Base-by-base conservation (phyloP, 2,113 vertebrate species). In the Eudyptes chrysolophus region DNA sequence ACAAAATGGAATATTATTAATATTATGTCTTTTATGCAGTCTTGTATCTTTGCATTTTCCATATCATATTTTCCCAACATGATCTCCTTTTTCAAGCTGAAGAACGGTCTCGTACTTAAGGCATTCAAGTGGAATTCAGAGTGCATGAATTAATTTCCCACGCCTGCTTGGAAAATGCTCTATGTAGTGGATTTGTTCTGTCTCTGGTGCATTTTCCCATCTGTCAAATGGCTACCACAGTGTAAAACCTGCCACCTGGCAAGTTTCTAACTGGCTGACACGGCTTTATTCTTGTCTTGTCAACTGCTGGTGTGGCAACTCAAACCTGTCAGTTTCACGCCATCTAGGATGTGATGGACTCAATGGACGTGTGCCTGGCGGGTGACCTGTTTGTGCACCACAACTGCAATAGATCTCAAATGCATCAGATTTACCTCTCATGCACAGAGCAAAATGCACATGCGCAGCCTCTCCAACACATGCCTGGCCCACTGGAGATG, bases 391-490 rank as follows among this genome's bases (percentile, higher is more conserved):
- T 62, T 74, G 46, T 58, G 36, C 38, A 44, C 7, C 32, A 58
- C 27, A 27, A 1, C 69, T 40, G 51, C 26, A 75, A 14, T 0
- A 34, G 44, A 34, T 25, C 72, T 70, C 42, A 78, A 81, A 84
- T 18, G 13, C 24, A 42, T 61, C 42, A 11, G 7, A 16, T 75
- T 49, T 34, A 49, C 40, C 20, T 42, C 54, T 65, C 11, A 18
- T 7, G 26, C 42, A 60, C 40, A 89, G 14, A 74, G 30, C 6
- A 82, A 71, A 69, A 61, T 7, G 8, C 22, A 62, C 32, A 6
- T 6, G 8, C 0, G 0, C 4, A 24, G 32, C 46, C 22, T 66
- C 29, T 78, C 46, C 1, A 10, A 21, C 34, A 42, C 7, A 49
- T 32, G 30, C 55, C 2, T 5, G 32, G 7, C 40, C 27, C 30